Evolutionary conservation across 1,140 invertebrate genomes (phyloP), one percentile per base, ranked within the genome.

Genomic region (Brachionus asplanchnoidis): DNA sequence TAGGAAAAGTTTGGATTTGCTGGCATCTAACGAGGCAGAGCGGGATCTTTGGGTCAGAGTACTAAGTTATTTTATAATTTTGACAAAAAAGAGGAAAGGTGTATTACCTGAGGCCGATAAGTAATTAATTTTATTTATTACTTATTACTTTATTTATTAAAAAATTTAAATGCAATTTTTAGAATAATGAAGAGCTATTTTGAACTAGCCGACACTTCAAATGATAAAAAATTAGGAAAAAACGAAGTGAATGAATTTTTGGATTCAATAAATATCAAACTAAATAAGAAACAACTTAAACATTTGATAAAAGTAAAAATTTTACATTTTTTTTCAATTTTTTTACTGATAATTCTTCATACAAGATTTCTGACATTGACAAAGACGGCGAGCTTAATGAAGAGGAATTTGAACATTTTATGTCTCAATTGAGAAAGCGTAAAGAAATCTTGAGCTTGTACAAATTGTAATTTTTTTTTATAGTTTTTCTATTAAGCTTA

Each of bases 101-200:
- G 79, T 82, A 3, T 46, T 82, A 68, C 79, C 79, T 28, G 79
- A 82, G 40, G 42, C 79, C 11, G 79, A 82, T 68, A 65, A 60
- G 79, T 77, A 77, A 50, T 26, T 20, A 23, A 50, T 50, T 23
- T 26, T 23, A 77, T 50, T 77, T 23, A 50, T 6, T 50, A 9
- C 26, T 77, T 53, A 7, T 42, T 7, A 73, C n/a, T n/a, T n/a
- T n/a, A n/a, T n/a, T n/a, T n/a, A n/a, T n/a, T n/a, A 17, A 17
- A 44, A 32, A 26, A 32, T 50, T 23, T 9, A 20, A 60, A 23
- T 26, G 1, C 23, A 50, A 20, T 77, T 46, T 77, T 26, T 26
- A 77, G 73, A 77, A 82, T 82, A 9, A 82, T 82, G 79, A 40
- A n/a, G 3, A 82, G 32, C 26, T 82, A 82, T 68, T 82, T 82